phyloP scores from a whole-genome alignment of 2,888 invertebrate genomes.

The Matsumyia berberina region DNA sequence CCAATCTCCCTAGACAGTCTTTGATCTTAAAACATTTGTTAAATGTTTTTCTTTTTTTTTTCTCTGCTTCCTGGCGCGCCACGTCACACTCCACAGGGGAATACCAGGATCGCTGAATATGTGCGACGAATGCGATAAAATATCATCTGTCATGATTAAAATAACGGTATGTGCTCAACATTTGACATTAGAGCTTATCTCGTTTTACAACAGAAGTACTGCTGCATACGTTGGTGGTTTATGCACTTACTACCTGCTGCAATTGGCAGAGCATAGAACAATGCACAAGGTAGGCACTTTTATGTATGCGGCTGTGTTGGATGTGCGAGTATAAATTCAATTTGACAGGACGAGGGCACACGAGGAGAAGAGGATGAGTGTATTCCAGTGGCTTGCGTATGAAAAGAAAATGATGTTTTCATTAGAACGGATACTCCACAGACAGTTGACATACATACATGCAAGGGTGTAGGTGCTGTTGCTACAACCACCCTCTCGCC shows the following conservation, averaged over 20 bases:
- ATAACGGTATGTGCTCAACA: constrained; percentile 64
- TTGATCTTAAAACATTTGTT: constrained; percentile 41
- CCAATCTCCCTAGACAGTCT: constrained; percentile 29
- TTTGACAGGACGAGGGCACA: constrained; percentile 50
- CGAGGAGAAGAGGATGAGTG: constrained; percentile 9
- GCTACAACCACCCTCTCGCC: background rate
- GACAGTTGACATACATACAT: constrained; percentile 69
- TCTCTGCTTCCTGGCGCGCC: background rate
- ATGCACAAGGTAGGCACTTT: background rate
- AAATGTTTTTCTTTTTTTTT: constrained; percentile 30
- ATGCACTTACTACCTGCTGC: constrained; percentile 34
- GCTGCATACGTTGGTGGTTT: too few relatives aligned
- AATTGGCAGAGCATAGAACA: constrained; percentile 36
- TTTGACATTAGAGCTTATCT: constrained; percentile 71
- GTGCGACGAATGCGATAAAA: constrained; percentile 65
- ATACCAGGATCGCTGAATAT: constrained; percentile 8
- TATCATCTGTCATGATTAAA: constrained; percentile 66
- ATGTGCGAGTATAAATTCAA: constrained; percentile 57
- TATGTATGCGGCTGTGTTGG: background rate
- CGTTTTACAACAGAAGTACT: constrained; percentile 46
- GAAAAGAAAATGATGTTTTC: constrained; percentile 74
- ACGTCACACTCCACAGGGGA: background rate
- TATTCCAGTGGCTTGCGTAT: constrained; percentile 37
- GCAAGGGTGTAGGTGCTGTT: constrained; percentile 2
- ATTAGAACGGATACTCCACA: constrained; percentile 70